Evolutionary conservation across 2,888 invertebrate genomes (phyloP), one percentile per base, ranked within the genome.

Genomic region (Dexiosoma caninum): DNA sequence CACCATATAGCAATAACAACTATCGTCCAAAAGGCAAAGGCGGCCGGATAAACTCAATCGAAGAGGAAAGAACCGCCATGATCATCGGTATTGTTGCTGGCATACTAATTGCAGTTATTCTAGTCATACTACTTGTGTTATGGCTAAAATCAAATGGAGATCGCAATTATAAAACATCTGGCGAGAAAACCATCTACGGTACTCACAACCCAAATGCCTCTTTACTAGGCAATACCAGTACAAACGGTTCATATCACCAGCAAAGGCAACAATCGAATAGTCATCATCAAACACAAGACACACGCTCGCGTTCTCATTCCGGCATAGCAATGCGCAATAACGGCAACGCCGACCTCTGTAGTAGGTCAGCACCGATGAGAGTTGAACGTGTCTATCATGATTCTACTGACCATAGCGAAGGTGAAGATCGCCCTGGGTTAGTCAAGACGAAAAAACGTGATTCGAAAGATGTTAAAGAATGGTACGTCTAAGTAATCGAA

Each of bases 391-490:
- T 67, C 16, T 72, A 85, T 69, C 77, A 86, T 85, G 84, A 82
- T 16, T 66, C 87, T 86, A 84, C 88, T 85, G 71, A 82, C 87
- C 87, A 88, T 89, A 32, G 89, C 82, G 89, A 86, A 46, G 88
- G 85, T 83, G 91, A 91, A 84, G 91, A 91, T 84, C 87, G 90
- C 49, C 88, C 88, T 8, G 90, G 91, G 62, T 84, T 90, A 71
- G 91, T 91, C 59, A 91, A 92, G 87, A 92, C 92, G 77, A 92
- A 95, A 90, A 95, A 96, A 88, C 92, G 94, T 82, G 93, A 94
- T 89, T 93, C 95, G 82, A 96, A 96, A 92, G 96, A 97, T 89
- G 96, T 97, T 89, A 97, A 97, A 92, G 97, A 97, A 92, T 97
- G 97, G 97, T 97, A 97, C 91, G 97, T 97, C 91, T 97, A 95